Evolutionary conservation across 2,888 invertebrate genomes (phyloP), one percentile per base, ranked within the genome.

Genomic region (Trissonchulus latispiculum): DNA sequence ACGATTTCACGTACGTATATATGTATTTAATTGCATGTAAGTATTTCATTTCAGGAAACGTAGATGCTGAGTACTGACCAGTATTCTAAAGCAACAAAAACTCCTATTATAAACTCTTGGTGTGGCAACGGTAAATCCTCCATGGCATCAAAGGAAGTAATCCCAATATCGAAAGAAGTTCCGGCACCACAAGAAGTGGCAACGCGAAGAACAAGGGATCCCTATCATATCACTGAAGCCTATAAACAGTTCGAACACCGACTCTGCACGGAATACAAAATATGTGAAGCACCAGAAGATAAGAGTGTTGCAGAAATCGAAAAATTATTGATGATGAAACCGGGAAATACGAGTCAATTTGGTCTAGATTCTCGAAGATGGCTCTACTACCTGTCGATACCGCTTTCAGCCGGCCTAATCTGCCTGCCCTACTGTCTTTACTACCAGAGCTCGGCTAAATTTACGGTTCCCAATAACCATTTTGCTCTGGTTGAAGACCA

Each of bases 401-500:
- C 66, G 8, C 8, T 64, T n/a, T n/a, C n/a, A n/a, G 8, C 33
- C 66, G 8, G 15, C 29, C 8, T 8, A 18, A 35, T 64, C n/a
- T 18, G 15, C 8, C 33, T 64, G 29, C 66, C 66, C 18, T 64
- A 29, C 66, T 8, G 18, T 31, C 33, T 8, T 8, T 64, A 64
- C 66, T 64, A 64, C 66, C 33, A 31, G 29, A 64, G 29, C 33
- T 64, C 66, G 66, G 66, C 66, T 64, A 64, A 64, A 64, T 64
- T 64, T 64, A 35, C 33, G 32, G 66, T 64, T 32, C 66, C 66
- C 66, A 64, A 64, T 8, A 64, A 64, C 33, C 66, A 64, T 64
- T 64, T 64, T n/a, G 66, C 66, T 8, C 66, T 64, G 66, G 66
- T 64, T n/a, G 66, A 64, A n/a, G 66, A 64, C 33, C 66, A 64